These are phyloP conservation scores for Electrona antarctica DNA, from an alignment of 2,113 vertebrate species.

Conservation along the genomic window DNA sequence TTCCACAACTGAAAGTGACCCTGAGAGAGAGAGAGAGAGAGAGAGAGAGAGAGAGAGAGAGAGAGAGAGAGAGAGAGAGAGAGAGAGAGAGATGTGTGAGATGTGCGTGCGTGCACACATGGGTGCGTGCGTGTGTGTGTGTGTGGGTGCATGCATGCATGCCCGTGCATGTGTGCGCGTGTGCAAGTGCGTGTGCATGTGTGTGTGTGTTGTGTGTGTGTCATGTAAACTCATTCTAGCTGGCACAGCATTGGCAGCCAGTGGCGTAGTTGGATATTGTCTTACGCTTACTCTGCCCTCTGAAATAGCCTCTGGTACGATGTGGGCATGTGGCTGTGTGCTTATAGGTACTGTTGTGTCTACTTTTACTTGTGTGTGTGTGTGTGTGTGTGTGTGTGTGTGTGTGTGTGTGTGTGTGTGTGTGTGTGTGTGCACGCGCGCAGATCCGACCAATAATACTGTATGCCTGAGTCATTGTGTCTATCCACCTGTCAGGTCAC, in stretches of 20 bases:
- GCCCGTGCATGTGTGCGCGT: not conserved
- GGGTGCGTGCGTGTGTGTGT: not conserved
- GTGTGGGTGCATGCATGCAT: not conserved
- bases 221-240: slow-evolving; percentile 80
- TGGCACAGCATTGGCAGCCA: slow-evolving; percentile 77
- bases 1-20: slow-evolving; percentile 47
- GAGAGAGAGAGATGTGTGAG: no score
- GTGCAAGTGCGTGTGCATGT: not conserved
- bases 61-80: no score
- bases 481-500: no score
- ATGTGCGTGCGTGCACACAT: not conserved
- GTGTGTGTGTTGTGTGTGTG: slow-evolving; percentile 29
- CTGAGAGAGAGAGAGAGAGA: not conserved
- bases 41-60: no score
- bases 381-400: not conserved
- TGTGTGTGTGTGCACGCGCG: no score
- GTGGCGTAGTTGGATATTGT: slow-evolving; percentile 59
- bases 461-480: no score
- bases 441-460: no score
- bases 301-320: slow-evolving; percentile 67
- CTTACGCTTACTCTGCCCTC: slow-evolving; percentile 74
- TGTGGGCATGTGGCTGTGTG: slow-evolving; percentile 14
- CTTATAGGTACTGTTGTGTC: no score
- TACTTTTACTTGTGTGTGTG: no score
- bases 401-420: not conserved